Evolutionary conservation across 2,113 vertebrate genomes (phyloP), one percentile per base, ranked within the genome.

Genomic region (Peromyscus polionotus): DNA sequence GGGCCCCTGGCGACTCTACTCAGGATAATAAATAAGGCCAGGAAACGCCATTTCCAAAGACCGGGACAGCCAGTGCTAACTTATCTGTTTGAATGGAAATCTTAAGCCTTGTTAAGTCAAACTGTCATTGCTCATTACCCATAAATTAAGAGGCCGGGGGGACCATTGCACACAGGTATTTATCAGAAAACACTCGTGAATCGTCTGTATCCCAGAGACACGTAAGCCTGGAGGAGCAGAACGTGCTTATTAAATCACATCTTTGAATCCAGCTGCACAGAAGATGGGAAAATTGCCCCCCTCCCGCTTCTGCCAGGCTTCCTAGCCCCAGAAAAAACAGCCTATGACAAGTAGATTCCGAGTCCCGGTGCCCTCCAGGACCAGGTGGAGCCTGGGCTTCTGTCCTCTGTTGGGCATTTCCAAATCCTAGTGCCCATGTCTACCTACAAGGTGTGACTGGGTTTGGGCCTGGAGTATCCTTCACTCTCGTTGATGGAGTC

Each of bases 211-310:
- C 24, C 45, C 4, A 4, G 93, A 51, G 22, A 26, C 24, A 0
- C 1, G 0, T 0, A 1, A 19, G 36, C n/a, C 61, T 3, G 1
- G 31, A 28, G 1, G 16, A 24, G 1, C n/a, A 0, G 4, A 39
- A 20, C 48, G 1, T 16, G 0, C 45, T 14, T 11, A 36, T 24
- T 86, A 33, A 57, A 10, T 75, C 93, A 28, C 0, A 4, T 10
- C 0, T 28, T 7, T 17, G n/a, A 65, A 3, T 67, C 33, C 36
- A 26, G 13, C 39, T 54, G 22, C 42, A n/a, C 42, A 36, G 17
- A 79, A 1, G 57, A 0, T 2, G 0, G 65, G 57, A 28, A 20
- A 12, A 7, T 61, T 5, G 3, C 5, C 16, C 70, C 57, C 4
- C 16, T 63, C 57, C 4, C 0, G 5, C 10, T 2, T 22, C 28